A percentile compares a stretch with the other conserved stretches of the same genome.
Conservation (phyloP, 2,113 vertebrate species). For the Zootoca vivipara region DNA sequence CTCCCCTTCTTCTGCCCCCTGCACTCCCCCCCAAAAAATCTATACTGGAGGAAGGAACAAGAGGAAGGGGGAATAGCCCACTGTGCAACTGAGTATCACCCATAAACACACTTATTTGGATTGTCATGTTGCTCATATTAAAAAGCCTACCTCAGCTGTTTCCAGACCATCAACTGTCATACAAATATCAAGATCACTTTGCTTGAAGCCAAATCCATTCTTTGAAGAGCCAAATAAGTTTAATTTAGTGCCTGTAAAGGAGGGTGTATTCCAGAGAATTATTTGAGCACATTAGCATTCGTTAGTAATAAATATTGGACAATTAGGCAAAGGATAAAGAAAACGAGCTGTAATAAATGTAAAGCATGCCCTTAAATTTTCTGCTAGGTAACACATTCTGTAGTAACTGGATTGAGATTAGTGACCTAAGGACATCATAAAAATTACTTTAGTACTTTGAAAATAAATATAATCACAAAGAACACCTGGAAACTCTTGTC, state of each 20-base stretch:
- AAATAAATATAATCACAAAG: background rate
- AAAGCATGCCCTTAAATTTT: background rate
- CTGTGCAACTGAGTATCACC: no score
- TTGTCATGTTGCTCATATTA: background rate
- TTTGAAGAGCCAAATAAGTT: slow-evolving; percentile 94
- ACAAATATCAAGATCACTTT: slow-evolving; percentile 95
- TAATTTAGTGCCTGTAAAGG: slow-evolving; percentile 84
- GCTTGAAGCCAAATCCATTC: slow-evolving; percentile 95
- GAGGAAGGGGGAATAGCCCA: no score
- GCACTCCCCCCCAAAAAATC: no score
- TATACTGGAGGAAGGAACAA: no score
- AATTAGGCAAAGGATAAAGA: background rate
- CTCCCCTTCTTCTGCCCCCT: no score
- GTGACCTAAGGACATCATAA: background rate
- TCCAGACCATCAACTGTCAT: slow-evolving; percentile 91
- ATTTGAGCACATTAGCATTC: rapidly evolving
- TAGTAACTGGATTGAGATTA: background rate
- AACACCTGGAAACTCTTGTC: slow-evolving; percentile 85
- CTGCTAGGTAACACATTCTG: background rate
- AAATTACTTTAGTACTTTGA: background rate
- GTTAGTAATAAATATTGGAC: background rate
- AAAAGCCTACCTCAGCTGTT: slow-evolving; percentile 81
- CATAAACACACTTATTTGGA: background rate
- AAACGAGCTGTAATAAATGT: background rate
- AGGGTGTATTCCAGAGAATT: slow-evolving; percentile 15